Base-by-base conservation (phyloP, 1,140 invertebrate species). In the Psilanteris sp. region DNA sequence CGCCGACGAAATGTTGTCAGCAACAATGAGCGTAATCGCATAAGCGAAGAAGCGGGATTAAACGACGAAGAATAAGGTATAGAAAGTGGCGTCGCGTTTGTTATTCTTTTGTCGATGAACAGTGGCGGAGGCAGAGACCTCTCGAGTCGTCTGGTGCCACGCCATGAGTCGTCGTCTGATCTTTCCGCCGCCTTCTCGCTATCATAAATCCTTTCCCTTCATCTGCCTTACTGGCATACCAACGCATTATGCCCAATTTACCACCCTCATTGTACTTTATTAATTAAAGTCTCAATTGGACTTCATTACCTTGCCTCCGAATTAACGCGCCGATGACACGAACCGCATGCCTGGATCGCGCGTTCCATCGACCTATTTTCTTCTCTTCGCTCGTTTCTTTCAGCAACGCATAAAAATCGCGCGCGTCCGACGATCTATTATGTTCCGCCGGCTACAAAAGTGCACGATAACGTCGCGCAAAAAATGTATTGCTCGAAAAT, bases 211-310 rank as follows among this genome's bases (percentile, higher is more conserved):
- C 72, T 76, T 64, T 59, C 52, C 64, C 50, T 64, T 54, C 64
- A 64, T 59, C 72, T 20, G 64, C 57, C 72, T 68, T 64, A 64
- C 72, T 76, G 39, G 37, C 72, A 76, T 76, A 76, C 72, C 72
- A 76, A 70, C 64, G 72, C 59, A 76, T 76, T 70, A 76, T 76
- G 72, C 72, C 72, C 64, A 76, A 76, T 70, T 70, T 76, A 70
- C 72, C 72, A 70, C 72, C 72, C 72, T 59, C 72, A 76, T 76
- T 76, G 72, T 64, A 43, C 50, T 76, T 76, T 64, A 76, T 76
- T 76, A 76, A 76, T 76, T 76, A 68, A 76, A 64, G 64, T 76
- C 39, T 70, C 72, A 76, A 76, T 76, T 76, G 64, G 57, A 50
- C 57, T 76, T 76, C 48, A 76, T 76, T 76, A 76, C 72, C 57